A percentile compares a stretch with the other conserved stretches of the same genome.
phyloP scores from a whole-genome alignment of 1,140 invertebrate genomes.

The Melipona quadrifasciata region DNA sequence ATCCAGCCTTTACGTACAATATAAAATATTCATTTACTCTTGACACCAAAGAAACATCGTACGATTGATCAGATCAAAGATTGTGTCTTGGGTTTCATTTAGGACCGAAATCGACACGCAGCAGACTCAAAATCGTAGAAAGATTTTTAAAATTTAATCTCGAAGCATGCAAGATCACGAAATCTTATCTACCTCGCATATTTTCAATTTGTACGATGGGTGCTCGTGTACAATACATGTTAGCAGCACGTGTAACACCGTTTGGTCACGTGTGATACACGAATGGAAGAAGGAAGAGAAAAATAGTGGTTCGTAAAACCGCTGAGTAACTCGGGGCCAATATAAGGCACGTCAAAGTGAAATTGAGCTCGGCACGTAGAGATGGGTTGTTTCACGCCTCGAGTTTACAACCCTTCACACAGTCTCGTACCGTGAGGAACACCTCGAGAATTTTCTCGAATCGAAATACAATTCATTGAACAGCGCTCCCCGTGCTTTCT shows the following conservation, averaged over 20 bases:
- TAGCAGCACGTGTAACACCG: not conserved
- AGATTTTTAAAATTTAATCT: too few species aligned
- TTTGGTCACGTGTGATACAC: not conserved
- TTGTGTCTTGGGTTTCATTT: too few species aligned
- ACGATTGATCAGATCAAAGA: not conserved
- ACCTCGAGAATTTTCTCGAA: constrained; percentile 17
- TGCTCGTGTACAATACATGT: not conserved
- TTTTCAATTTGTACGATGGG: not conserved
- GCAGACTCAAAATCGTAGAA: too few species aligned
- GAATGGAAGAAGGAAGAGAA: constrained; percentile 6
- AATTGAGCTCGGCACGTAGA: constrained; percentile 53
- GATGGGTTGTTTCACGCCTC: constrained; percentile 45
- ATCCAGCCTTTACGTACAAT: not conserved
- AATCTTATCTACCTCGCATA: too few species aligned
- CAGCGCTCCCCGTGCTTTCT: too few species aligned
- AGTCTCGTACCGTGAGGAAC: constrained; percentile 38
- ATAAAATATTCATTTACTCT: not conserved
- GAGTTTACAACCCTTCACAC: constrained; percentile 44
- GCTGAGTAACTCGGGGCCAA: constrained; percentile 57
- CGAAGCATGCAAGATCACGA: too few species aligned
- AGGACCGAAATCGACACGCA: too few species aligned
- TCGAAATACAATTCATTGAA: not conserved
- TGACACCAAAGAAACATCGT: not conserved
- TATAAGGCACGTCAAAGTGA: constrained; percentile 60
- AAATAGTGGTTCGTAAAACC: constrained; percentile 49